A percentile compares a stretch with the other conserved stretches of the same genome.
phyloP scores from a whole-genome alignment of 2,888 invertebrate genomes.

The Drosophila maculinotata region DNA sequence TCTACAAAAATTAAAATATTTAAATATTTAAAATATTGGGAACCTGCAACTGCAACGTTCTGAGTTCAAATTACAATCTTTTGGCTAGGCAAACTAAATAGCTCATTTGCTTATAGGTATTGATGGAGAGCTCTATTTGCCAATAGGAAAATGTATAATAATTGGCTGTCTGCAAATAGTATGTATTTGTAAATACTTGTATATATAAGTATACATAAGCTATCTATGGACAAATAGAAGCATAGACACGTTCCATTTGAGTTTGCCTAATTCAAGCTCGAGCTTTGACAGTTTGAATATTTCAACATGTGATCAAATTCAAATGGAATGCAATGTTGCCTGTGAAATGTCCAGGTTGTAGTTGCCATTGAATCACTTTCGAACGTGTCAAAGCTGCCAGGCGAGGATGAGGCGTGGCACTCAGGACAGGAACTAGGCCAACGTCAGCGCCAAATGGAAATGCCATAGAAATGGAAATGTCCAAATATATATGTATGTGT shows the following conservation, averaged over 20 bases:
- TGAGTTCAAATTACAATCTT: neutral
- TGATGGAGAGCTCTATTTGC: slow-evolving; percentile 11
- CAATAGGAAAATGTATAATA: slow-evolving; percentile 27
- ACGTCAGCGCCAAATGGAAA: slow-evolving; percentile 49
- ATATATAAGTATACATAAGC: slow-evolving; percentile 3
- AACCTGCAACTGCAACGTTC: no score
- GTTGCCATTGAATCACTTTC: slow-evolving; percentile 58
- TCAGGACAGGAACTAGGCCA: slow-evolving; percentile 51
- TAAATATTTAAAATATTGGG: no score
- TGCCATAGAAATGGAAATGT: slow-evolving; percentile 55
- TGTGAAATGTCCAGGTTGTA: slow-evolving; percentile 40
- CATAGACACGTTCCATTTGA: slow-evolving; percentile 32
- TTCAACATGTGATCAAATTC: slow-evolving; percentile 49
- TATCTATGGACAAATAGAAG: slow-evolving; percentile 18
- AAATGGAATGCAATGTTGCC: slow-evolving; percentile 26
- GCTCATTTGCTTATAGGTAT: neutral
- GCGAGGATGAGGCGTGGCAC: slow-evolving; percentile 27
- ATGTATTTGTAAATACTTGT: slow-evolving; percentile 3
- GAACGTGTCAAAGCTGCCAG: slow-evolving; percentile 55
- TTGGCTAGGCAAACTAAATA: neutral
- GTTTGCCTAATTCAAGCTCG: slow-evolving; percentile 44
- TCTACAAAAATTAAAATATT: no score
- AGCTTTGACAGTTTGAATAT: slow-evolving; percentile 52
- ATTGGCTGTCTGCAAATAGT: slow-evolving; percentile 23
- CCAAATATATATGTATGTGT: slow-evolving; percentile 15